These are phyloP conservation scores for Sycon ciliatum DNA, from an alignment of 37 sponge, comb jelly and placozoan species.

Conservation along the genomic window DNA sequence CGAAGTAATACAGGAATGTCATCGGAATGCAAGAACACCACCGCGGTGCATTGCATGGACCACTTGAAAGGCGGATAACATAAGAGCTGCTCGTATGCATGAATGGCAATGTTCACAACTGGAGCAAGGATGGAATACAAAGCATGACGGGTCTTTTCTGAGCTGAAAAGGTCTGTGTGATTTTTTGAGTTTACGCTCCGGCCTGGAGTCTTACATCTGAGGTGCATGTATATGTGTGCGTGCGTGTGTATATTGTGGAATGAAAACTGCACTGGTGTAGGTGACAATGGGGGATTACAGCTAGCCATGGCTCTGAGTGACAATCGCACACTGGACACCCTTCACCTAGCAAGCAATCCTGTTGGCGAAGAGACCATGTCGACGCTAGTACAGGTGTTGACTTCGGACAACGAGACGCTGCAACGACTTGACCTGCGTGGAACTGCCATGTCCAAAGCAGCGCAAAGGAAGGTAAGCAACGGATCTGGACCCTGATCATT, in stretches of 20 bases:
- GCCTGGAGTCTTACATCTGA: too few relatives aligned
- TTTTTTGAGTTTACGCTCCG: too few relatives aligned
- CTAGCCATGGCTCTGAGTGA: constrained; percentile 42
- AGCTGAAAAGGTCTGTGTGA: too few relatives aligned
- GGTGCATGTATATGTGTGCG: background rate
- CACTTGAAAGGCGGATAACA: too few relatives aligned
- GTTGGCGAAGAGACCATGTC: constrained; percentile 75
- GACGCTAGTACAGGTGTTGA: constrained; percentile 45
- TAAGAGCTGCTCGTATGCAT: too few relatives aligned
- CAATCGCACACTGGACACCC: constrained; percentile 63
- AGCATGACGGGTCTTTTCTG: too few relatives aligned
- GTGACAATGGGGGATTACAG: constrained; percentile 58
- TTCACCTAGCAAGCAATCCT: constrained; percentile 74
- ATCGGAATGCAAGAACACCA: too few relatives aligned
- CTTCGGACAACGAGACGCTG: constrained; percentile 45
- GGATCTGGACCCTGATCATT: too few relatives aligned
- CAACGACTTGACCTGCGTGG: constrained; percentile 47
- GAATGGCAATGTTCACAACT: too few relatives aligned
- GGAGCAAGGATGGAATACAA: too few relatives aligned
- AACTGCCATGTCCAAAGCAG: constrained; percentile 30
- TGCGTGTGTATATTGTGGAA: background rate
- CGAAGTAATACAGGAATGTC: too few relatives aligned
- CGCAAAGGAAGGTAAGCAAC: constrained; percentile 30
- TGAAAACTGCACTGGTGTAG: constrained; percentile 13
- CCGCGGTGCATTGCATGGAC: too few relatives aligned